A percentile compares a stretch with the other conserved stretches of the same genome.
Conservation (phyloP, 2,797 vertebrate genomes). For the Alauda arvensis region DNA sequence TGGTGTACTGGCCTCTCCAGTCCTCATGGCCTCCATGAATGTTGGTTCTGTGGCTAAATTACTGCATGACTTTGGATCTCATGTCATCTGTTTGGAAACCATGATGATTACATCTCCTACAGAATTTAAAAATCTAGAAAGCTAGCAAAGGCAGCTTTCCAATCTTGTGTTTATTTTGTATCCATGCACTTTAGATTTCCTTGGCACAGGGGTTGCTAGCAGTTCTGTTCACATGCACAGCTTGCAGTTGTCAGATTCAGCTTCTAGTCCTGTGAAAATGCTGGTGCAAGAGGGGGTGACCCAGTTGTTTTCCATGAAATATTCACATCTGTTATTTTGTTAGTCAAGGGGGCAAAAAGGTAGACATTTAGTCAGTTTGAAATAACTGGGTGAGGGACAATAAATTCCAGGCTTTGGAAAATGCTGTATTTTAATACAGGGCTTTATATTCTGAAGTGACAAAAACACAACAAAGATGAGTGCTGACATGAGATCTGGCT, state of each 20-base stretch:
- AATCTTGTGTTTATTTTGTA: background rate
- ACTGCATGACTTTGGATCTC: background rate
- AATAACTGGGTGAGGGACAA: background rate
- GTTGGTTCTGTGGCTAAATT: background rate
- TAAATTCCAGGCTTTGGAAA: background rate
- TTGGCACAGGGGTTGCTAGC: background rate
- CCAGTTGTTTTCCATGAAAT: background rate
- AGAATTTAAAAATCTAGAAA: background rate
- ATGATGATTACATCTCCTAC: background rate
- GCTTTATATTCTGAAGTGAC: background rate
- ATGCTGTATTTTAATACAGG: background rate
- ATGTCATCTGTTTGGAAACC: background rate
- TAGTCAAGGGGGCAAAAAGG: background rate
- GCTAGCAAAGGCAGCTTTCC: background rate
- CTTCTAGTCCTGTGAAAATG: background rate
- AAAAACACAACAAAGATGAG: background rate
- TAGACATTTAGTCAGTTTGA: background rate
- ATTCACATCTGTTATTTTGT: background rate
- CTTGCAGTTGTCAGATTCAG: background rate
- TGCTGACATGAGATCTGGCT: background rate
- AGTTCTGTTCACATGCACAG: background rate
- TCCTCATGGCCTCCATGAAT: background rate
- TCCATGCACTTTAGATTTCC: background rate
- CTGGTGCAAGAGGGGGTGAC: background rate
- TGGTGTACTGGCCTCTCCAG: background rate